phyloP scores from a whole-genome alignment of 2,888 invertebrate species.

The Eudasyphora cyanicolor region DNA sequence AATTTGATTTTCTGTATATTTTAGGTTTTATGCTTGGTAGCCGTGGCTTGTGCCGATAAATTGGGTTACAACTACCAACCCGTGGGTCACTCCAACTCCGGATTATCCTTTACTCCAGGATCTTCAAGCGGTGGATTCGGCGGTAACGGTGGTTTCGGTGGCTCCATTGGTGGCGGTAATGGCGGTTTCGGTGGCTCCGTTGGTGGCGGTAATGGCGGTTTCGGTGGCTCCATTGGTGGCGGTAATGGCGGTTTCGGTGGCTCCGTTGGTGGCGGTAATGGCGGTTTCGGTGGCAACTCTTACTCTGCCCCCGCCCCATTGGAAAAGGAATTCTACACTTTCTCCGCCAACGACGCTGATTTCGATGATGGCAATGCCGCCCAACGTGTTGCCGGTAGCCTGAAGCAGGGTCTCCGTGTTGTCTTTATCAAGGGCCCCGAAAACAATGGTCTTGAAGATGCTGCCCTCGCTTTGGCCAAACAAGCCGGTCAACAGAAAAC shows the following conservation, averaged over 20 bases:
- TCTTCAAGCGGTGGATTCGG: slow-evolving; percentile 28
- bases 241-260: slow-evolving; percentile 37
- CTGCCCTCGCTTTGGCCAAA: slow-evolving; percentile 73
- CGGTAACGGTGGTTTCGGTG: slow-evolving; percentile 40
- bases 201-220: slow-evolving; percentile 44
- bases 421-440: slow-evolving; percentile 72
- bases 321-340: slow-evolving; percentile 76
- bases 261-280: slow-evolving; percentile 50
- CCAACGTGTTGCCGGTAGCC: slow-evolving; percentile 68
- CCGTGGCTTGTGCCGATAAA: slow-evolving; percentile 73
- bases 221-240: slow-evolving; percentile 38
- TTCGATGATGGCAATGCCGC: slow-evolving; percentile 70
- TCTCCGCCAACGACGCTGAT: slow-evolving; percentile 76
- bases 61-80: slow-evolving; percentile 75
- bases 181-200: slow-evolving; percentile 46
- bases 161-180: slow-evolving; percentile 31
- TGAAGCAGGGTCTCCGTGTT: slow-evolving; percentile 77
- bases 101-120: slow-evolving; percentile 71
- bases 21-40: slow-evolving; percentile 73
- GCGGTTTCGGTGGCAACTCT: slow-evolving; percentile 32
- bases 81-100: slow-evolving; percentile 71
- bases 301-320: slow-evolving; percentile 69
- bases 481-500: slow-evolving; percentile 74
- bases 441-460: slow-evolving; percentile 73
- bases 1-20: too few relatives aligned